phyloP scores from a whole-genome alignment of 2,113 vertebrate species.

The Ciconia stormi region DNA sequence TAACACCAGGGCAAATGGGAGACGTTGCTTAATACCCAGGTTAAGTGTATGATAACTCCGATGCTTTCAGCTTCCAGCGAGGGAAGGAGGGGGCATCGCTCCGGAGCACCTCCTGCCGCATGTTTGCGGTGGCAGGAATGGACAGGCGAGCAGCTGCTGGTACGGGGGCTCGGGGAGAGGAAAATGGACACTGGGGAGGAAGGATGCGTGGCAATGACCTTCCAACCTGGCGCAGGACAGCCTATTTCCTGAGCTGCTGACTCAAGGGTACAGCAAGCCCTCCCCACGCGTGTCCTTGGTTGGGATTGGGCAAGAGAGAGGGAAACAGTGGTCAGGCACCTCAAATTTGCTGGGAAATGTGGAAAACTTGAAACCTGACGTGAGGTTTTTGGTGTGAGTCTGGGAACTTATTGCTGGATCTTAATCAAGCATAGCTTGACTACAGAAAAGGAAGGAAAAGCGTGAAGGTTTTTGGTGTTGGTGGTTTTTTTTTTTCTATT shows the following conservation, averaged over 20 bases:
- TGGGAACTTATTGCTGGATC: slow-evolving; percentile 5
- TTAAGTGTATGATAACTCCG: not conserved
- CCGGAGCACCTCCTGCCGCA: slow-evolving; percentile 11
- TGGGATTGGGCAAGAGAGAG: slow-evolving; percentile 43
- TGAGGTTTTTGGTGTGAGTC: not conserved
- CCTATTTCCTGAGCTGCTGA: slow-evolving; percentile 53
- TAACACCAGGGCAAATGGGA: not conserved
- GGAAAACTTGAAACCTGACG: slow-evolving; percentile 25
- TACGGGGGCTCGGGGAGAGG: slow-evolving; percentile 41
- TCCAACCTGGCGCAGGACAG: slow-evolving; percentile 47
- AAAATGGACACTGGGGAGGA: slow-evolving; percentile 62
- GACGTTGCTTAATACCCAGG: slow-evolving; percentile 26
- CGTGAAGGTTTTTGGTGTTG: not conserved
- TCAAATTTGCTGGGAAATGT: not conserved
- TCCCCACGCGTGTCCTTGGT: slow-evolving; percentile 30
- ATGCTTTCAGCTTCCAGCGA: not conserved
- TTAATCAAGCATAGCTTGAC: slow-evolving; percentile 23
- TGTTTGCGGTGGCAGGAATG: not conserved
- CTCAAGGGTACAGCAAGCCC: slow-evolving; percentile 49
- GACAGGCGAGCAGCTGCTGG: slow-evolving; percentile 49
- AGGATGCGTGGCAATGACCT: slow-evolving; percentile 72
- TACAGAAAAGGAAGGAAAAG: slow-evolving; percentile 41
- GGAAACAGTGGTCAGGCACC: slow-evolving; percentile 39
- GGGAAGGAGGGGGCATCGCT: not conserved
- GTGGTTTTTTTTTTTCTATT: not conserved